Evolutionary conservation across 2,888 invertebrate species (phyloP), one percentile per base, ranked within the genome.

Genomic region (Rotaria socialis): DNA sequence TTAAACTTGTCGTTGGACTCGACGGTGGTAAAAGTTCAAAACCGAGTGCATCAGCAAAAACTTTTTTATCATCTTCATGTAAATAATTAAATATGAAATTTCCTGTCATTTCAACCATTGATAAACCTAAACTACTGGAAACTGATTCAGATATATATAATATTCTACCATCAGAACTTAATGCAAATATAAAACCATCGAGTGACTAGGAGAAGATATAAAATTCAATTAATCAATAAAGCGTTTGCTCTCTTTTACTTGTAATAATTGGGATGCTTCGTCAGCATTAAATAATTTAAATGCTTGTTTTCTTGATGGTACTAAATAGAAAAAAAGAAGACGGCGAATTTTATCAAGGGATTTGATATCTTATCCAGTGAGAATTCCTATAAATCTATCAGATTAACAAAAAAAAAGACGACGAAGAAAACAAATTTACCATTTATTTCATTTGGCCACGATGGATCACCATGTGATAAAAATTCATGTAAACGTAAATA

Each of bases 401-500:
- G 67, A 67, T 67, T 67, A 67, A 67, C 67, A 35, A 67, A 67
- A 27, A 35, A 80, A 80, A 47, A 19, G n/a, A 80, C 6, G n/a
- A 47, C n/a, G n/a, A 47, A 8, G 2, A 47, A 80, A 24, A 47
- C 0, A 6, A 47, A 47, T 47, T 43, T 80, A 80, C 47, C 80
- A 47, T 43, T 80, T 43, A 47, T 80, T 43, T 43, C 47, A 47
- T 43, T 47, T 80, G 80, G 80, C 80, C 80, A 80, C n/a, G 11
- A n/a, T 80, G 80, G 80, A 80, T 80, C 80, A 80, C 80, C 80
- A 47, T 80, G 43, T 80, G 24, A 47, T 47, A 43, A 80, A 80
- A 80, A 80, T 80, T 43, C 47, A 47, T 80, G 43, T 24, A 87
- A 58, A 47, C 84, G 86, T 41, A 87, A 60, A 85, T 87, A 87